Evolutionary conservation across 2,113 vertebrate genomes (phyloP).

Genomic region (Pithys albifrons): DNA sequence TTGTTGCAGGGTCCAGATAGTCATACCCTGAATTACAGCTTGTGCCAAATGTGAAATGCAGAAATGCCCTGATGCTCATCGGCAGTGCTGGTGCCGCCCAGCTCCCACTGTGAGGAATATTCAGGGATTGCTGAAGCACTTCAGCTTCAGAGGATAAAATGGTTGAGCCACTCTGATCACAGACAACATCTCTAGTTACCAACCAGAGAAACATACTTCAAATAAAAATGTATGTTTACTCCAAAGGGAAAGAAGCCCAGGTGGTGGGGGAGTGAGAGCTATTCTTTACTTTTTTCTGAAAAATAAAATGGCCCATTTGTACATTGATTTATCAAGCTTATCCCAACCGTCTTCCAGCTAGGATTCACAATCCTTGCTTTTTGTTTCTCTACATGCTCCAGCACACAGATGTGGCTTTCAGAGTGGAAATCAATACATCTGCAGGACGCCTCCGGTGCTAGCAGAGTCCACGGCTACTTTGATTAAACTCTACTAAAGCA

Average conservation of each 20-base stretch:
- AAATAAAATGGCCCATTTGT: neutral
- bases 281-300: neutral
- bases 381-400: neutral
- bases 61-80: neutral
- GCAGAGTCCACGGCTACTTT: conserved; percentile 50
- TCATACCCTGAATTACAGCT: neutral
- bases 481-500: conserved; percentile 62
- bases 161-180: neutral
- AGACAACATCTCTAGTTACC: neutral
- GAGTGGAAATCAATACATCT: conserved; percentile 23
- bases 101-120: neutral
- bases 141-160: neutral
- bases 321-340: conserved; percentile 23
- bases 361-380: neutral
- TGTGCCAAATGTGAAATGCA: neutral
- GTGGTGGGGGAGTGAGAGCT: neutral
- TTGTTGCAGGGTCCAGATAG: neutral
- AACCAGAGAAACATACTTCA: neutral
- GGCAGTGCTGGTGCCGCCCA: neutral
- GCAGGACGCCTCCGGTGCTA: conserved; percentile 39
- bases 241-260: neutral
- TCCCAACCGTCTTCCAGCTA: neutral
- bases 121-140: neutral
- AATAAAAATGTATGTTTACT: neutral
- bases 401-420: neutral